phyloP scores from a whole-genome alignment of 2,888 invertebrate species.

The Bugula neritina region DNA sequence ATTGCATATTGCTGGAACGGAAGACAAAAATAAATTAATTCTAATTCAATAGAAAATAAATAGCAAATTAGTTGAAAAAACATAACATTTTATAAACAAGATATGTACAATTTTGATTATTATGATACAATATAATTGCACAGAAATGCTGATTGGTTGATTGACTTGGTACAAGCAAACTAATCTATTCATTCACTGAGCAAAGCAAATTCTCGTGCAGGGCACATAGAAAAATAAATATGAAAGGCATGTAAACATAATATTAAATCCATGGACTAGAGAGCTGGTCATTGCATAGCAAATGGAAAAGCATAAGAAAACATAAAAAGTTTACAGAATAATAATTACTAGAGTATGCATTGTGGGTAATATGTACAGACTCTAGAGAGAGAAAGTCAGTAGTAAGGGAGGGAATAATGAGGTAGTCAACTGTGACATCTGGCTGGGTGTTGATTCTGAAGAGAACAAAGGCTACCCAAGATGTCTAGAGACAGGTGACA shows the following conservation, averaged over 20 bases:
- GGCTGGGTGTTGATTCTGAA: background rate
- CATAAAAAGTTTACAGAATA: background rate
- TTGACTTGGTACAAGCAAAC: conserved; percentile 10
- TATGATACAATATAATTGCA: background rate
- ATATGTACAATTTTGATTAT: background rate
- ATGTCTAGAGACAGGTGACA: background rate
- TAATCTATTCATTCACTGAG: background rate
- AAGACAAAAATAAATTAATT: conserved; percentile 20
- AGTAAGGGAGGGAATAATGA: conserved; percentile 2
- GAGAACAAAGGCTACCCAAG: background rate
- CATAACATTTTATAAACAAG: background rate
- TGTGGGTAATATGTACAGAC: background rate
- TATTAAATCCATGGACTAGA: background rate
- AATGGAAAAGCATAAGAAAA: background rate
- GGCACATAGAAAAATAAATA: background rate
- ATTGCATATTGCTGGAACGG: background rate
- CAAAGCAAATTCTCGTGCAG: background rate
- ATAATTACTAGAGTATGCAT: background rate
- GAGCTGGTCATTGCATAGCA: background rate
- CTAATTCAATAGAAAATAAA: conserved; percentile 12
- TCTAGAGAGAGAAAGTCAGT: background rate
- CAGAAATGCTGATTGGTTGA: background rate
- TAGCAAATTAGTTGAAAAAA: background rate
- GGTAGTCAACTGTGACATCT: background rate
- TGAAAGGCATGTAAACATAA: conserved; percentile 2